Conservation (phyloP, 2,797 vertebrate species). For the Rhinogobio ventralis region DNA sequence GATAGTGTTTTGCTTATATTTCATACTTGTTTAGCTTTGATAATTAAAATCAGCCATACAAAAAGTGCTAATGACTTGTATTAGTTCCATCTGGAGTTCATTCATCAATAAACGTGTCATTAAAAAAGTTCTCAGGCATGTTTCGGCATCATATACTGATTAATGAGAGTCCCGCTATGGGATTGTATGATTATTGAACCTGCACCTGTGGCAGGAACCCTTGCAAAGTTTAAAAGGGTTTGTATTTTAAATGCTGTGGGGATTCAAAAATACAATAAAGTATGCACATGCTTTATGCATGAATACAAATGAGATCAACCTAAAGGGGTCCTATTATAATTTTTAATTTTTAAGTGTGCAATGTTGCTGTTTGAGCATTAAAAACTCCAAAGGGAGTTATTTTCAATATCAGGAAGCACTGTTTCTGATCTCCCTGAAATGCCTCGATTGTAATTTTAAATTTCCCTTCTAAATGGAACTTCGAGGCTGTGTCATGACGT, state of each 20-base stretch:
- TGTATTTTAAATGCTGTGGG: neutral
- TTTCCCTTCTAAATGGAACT: neutral
- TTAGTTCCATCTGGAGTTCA: conserved; percentile 25
- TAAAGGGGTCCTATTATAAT: neutral
- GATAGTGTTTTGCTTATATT: neutral
- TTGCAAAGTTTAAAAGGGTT: neutral
- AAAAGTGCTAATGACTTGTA: conserved; percentile 20
- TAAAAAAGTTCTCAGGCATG: neutral
- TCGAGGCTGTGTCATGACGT: neutral
- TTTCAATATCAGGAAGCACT: neutral
- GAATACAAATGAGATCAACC: neutral
- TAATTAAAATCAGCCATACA: conserved; percentile 26
- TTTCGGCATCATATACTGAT: neutral
- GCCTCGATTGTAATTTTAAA: neutral
- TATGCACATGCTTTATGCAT: neutral
- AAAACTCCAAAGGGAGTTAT: neutral
- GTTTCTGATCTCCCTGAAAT: neutral
- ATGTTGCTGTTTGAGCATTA: neutral
- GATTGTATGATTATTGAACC: neutral
- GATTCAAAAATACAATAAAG: neutral
- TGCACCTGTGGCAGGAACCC: neutral
- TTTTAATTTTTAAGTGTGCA: neutral
- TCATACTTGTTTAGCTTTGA: conserved; percentile 25
- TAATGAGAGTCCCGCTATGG: neutral
- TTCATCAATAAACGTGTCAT: conserved; percentile 14